A percentile compares a stretch with the other conserved stretches of the same genome.
These are phyloP conservation scores for Beris morrisii DNA, from an alignment of 2,888 invertebrate genomes.

Conservation along the genomic window DNA sequence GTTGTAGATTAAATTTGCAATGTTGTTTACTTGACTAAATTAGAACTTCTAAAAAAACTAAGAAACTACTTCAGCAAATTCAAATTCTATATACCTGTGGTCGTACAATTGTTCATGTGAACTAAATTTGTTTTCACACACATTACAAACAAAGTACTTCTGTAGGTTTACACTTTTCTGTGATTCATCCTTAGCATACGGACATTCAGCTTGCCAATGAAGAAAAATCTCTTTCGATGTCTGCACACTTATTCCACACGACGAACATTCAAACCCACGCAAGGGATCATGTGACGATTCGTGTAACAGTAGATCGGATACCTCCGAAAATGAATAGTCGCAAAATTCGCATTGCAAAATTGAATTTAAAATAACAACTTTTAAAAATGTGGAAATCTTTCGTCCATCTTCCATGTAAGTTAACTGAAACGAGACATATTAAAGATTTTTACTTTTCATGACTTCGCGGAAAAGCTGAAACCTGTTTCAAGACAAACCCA, in stretches of 20 bases:
- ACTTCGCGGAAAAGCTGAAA: neutral
- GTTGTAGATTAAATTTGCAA: too few relatives aligned
- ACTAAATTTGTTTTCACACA: conserved; percentile 51
- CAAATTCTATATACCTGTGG: conserved; percentile 51
- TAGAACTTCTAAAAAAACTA: neutral
- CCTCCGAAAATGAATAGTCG: conserved; percentile 61
- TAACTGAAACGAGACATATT: conserved; percentile 23
- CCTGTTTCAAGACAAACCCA: conserved; percentile 25
- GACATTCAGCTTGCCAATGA: conserved; percentile 60
- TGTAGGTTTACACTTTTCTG: conserved; percentile 41
- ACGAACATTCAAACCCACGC: conserved; percentile 52
- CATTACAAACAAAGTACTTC: conserved; percentile 53
- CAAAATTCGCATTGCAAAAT: conserved; percentile 66
- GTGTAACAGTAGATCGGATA: conserved; percentile 54
- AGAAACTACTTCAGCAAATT: neutral
- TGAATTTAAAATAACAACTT: conserved; percentile 48
- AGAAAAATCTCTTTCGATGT: conserved; percentile 60
- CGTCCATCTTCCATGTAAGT: conserved; percentile 39
- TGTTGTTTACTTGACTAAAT: too few relatives aligned
- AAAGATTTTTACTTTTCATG: neutral
- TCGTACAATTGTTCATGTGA: conserved; percentile 52
- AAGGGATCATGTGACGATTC: conserved; percentile 49
- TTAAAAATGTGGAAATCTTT: conserved; percentile 40
- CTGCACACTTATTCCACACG: conserved; percentile 55
- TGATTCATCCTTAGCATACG: conserved; percentile 47